Base-by-base conservation (phyloP, 2,113 vertebrate genomes). In the western clawed frog (Xenopus tropicalis) region DNA sequence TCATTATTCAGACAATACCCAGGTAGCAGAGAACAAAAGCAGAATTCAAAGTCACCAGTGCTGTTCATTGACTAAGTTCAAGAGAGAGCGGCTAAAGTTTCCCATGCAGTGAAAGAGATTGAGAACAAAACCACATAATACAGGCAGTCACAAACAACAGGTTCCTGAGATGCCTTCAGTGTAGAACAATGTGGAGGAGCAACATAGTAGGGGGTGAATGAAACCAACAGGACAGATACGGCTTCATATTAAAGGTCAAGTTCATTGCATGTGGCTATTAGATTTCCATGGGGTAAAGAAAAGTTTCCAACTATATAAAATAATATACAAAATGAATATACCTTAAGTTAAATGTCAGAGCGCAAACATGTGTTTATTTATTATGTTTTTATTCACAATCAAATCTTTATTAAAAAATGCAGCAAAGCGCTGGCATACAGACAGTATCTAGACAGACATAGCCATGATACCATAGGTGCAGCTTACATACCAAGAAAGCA, bases 1-100 rank as follows among this genome's bases (percentile, higher is more conserved):
- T 66, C n/a, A 65, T 66, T 22, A 23, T 3, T 12, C 44, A n/a
- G 44, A 66, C 64, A 66, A 66, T 16, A 51, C 20, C 44, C 64
- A 66, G 64, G 64, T 66, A 64, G 29, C 29, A 66, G 44, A 66
- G 20, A 66, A 66, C 64, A 66, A 66, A 21, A 48, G 21, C 43
- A 51, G 64, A 16, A 66, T 21, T 16, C 37, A 66, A 66, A 48
- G n/a, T 14, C 20, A 48, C 22, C 44, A 6, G 44, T 46, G 43
- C 64, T 51, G 42, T 46, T n/a, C 29, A 21, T 44, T 65, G 29
- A 20, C 62, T 66, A 43, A 43, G 21, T 16, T 23, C 20, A 22
- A 43, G 43, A 65, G 24, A 43, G 21, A 66, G n/a, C 11, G 51
- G 37, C 21, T 66, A 17, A 43, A 48, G 21, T 66, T 66, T 66